phyloP scores from a whole-genome alignment of 2,888 invertebrate species.

The Cepaea hortensis region DNA sequence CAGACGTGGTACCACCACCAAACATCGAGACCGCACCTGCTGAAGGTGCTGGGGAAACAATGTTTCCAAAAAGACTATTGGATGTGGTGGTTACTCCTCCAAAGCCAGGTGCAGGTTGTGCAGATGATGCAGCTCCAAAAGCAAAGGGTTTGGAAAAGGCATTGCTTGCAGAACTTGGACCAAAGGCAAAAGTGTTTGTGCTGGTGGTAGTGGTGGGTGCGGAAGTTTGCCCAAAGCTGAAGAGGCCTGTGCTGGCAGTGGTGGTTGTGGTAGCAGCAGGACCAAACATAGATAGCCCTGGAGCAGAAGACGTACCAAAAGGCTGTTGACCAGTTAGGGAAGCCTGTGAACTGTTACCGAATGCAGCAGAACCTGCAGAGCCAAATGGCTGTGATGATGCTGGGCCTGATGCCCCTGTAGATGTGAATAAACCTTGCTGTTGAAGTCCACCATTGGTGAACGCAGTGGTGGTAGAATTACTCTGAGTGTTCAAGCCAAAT shows the following conservation, averaged over 20 bases:
- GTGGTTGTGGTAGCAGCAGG: neutral
- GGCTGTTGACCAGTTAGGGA: neutral
- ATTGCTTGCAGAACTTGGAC: neutral
- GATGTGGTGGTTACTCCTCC: neutral
- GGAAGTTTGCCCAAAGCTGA: conserved; percentile 10
- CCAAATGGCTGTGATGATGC: neutral
- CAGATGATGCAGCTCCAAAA: conserved; percentile 7
- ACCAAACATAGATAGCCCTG: conserved; percentile 4
- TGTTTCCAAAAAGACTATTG: neutral
- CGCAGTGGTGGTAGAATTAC: neutral
- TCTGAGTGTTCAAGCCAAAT: conserved; percentile 4
- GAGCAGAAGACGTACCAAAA: conserved; percentile 6
- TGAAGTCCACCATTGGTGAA: neutral
- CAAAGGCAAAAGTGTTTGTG: conserved; percentile 12
- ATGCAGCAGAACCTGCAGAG: neutral
- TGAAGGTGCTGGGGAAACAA: neutral
- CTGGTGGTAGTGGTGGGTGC: neutral
- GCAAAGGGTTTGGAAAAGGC: conserved; percentile 12
- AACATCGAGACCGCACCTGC: neutral
- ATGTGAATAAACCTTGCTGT: neutral
- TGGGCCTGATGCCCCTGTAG: neutral
- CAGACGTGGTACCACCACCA: conserved; percentile 1
- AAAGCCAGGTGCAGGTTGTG: neutral
- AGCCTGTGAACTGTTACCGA: conserved; percentile 10
- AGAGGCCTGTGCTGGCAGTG: neutral